These are phyloP conservation scores for Drosophila greeni DNA, from an alignment of 2,888 invertebrate genomes.

Conservation along the genomic window DNA sequence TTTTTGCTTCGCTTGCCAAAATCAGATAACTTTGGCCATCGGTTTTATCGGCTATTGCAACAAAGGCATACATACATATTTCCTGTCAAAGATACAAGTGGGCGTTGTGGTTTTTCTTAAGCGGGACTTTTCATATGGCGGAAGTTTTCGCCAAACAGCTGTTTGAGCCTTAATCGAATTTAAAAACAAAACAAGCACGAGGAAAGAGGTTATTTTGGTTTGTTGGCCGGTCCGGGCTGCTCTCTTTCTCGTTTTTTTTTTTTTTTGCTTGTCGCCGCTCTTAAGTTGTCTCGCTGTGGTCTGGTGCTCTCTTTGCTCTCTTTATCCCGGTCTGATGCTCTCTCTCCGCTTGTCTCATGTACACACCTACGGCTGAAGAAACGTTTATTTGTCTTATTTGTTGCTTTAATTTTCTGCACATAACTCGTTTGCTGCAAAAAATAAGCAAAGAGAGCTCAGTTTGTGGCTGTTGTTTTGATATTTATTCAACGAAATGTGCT, in stretches of 20 bases:
- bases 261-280: conserved; percentile 1
- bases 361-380: conserved; percentile 56
- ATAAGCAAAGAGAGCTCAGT: conserved; percentile 2
- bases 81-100: not conserved
- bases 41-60: conserved; percentile 2
- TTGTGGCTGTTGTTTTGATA: conserved; percentile 40
- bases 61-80: not conserved
- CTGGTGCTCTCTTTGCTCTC: not conserved
- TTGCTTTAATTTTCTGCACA: conserved; percentile 32
- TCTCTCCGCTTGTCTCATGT: conserved; percentile 32
- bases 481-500: conserved; percentile 34
- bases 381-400: conserved; percentile 24
- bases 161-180: conserved; percentile 13
- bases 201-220: conserved; percentile 16
- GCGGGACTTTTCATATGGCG: conserved; percentile 16
- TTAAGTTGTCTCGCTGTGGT: not conserved
- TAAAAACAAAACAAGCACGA: conserved; percentile 4
- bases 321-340: not conserved
- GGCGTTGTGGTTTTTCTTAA: not conserved
- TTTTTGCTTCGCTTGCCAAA: not conserved
- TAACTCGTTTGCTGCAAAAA: conserved; percentile 65
- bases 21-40: not conserved
- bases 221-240: conserved; percentile 22
- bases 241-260: not conserved
- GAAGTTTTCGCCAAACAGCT: conserved; percentile 41